phyloP scores from a whole-genome alignment of 53 echinoderm and acorn worm genomes.

The Echinarachnius parma region DNA sequence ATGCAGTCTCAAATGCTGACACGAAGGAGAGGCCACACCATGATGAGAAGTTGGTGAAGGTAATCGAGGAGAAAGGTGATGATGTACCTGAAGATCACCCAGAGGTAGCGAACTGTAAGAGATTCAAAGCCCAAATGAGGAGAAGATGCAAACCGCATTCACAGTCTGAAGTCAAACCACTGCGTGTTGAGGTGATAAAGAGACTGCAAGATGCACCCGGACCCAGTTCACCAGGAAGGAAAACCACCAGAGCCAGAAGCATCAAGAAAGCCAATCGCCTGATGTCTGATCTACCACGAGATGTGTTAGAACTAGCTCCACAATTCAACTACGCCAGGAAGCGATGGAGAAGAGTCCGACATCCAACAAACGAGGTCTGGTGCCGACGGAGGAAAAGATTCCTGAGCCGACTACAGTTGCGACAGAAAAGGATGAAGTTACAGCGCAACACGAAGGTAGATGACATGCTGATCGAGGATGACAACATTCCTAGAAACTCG shows the following conservation, averaged over 20 bases:
- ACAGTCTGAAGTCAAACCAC: too few relatives aligned
- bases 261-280: constrained; percentile 27
- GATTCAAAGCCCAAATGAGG: neutral
- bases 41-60: neutral
- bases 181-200: constrained; percentile 25
- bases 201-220: constrained; percentile 22
- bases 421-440: constrained; percentile 48
- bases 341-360: constrained; percentile 53
- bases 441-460: constrained; percentile 31
- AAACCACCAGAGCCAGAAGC: neutral
- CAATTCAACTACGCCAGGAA: constrained; percentile 53
- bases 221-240: constrained; percentile 6
- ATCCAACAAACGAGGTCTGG: constrained; percentile 61
- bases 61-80: neutral
- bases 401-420: constrained; percentile 40
- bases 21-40: neutral
- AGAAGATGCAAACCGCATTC: too few relatives aligned
- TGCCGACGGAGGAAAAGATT: constrained; percentile 62
- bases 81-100: constrained; percentile 37
- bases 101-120: constrained; percentile 44
- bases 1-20: constrained; percentile 54
- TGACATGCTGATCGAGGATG: too few relatives aligned
- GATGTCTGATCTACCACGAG: constrained; percentile 56
- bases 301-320: constrained; percentile 36
- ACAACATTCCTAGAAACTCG: too few relatives aligned